These are phyloP conservation scores for Corythaixoides concolor DNA, from an alignment of 2,113 vertebrate genomes.

Conservation along the genomic window DNA sequence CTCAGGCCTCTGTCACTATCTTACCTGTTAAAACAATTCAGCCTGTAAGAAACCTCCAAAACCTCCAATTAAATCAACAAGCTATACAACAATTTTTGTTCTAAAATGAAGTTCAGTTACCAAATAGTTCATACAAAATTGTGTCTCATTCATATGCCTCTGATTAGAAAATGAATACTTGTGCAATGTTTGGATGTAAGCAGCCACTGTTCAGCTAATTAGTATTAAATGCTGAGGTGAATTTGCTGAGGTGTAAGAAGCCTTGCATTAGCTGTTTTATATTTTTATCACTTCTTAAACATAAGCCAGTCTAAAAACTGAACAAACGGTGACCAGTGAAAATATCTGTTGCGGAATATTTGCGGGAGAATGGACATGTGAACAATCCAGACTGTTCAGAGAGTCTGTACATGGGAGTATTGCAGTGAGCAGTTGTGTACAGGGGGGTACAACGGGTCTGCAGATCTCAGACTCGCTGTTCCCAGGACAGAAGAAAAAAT, in stretches of 20 bases:
- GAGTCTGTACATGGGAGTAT: too few species aligned
- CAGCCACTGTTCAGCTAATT: neutral
- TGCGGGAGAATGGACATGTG: too few species aligned
- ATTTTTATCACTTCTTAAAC: slow-evolving; percentile 15
- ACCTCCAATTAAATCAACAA: neutral
- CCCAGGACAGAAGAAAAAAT: too few species aligned
- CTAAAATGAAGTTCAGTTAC: neutral
- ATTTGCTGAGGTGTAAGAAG: neutral
- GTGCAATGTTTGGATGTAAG: neutral
- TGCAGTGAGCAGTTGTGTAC: too few species aligned
- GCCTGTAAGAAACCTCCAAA: neutral
- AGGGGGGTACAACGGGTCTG: too few species aligned
- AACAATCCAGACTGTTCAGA: too few species aligned
- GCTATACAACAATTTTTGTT: neutral
- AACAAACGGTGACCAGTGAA: neutral
- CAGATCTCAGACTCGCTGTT: too few species aligned
- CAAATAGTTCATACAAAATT: neutral
- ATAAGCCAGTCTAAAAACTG: neutral
- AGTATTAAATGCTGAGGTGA: neutral
- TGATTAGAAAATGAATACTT: neutral
- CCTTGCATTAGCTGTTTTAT: neutral
- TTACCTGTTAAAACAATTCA: neutral
- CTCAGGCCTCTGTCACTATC: neutral
- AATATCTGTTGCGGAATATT: too few species aligned
- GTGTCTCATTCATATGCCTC: neutral